Evolutionary conservation across 2,888 invertebrate genomes (phyloP), one percentile per base, ranked within the genome.

Genomic region (Lochmaea crataegi): DNA sequence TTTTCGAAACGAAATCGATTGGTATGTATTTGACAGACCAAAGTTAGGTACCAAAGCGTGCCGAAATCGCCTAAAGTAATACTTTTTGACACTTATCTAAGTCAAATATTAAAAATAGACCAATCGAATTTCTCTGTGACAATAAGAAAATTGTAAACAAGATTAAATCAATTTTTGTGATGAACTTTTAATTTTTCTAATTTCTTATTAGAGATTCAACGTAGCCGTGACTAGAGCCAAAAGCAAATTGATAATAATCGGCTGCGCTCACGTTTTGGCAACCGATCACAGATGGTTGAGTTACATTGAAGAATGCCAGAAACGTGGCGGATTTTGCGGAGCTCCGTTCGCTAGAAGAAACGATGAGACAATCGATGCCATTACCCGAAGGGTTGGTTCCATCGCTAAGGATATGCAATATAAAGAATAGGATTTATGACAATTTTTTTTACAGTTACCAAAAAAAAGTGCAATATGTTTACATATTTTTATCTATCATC

Each of bases 201-300:
- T 41, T 57, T 67, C 58, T 58, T n/a, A n/a, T n/a, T 58, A 92
- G 89, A 87, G 94, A 68, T 93, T 94, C 84, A 94, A 94, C 85
- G 94, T 94, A 2, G 91, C 93, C 0, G 80, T 94, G 9, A 94
- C 94, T 0, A 87, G 94, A 71, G 93, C 94, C 0, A 91, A 91
- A 84, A 89, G 91, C n/a, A 89, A 94, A 75, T 84, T 92, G n/a
- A 90, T 94, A 41, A 87, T 92, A 3, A 82, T 87, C 85, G 92
- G 85, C 83, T 92, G 88, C 88, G 91, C 83, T 53, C 77, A 84
- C 0, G 87, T 88, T 14, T 82, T 89, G 41, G 73, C 65, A 3
- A 80, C 80, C 5, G 85, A 84, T 66, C 83, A 85, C 51, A 73
- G 81, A 6, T 89, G 89, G 89, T 78, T 78, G 11, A 74, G 76